These are phyloP conservation scores for Anoplolepis gracilipes DNA, from an alignment of 1,140 invertebrate genomes.

Conservation along the genomic window DNA sequence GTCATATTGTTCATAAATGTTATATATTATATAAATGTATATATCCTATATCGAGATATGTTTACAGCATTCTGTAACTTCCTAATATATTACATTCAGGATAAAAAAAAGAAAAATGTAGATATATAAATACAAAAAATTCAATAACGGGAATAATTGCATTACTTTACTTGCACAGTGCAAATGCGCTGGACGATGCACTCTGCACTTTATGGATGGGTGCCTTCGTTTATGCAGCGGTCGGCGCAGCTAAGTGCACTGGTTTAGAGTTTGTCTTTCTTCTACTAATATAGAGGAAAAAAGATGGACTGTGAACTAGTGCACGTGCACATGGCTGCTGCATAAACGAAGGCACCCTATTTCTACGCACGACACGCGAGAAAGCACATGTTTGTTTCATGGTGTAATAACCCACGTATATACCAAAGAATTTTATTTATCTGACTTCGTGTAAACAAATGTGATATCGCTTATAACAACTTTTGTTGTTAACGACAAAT, in stretches of 20 bases:
- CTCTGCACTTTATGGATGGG: too few species aligned
- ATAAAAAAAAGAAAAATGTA: background rate
- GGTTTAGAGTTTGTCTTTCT: too few species aligned
- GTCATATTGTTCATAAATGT: background rate
- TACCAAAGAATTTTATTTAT: background rate
- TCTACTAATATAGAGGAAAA: too few species aligned
- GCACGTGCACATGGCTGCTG: too few species aligned
- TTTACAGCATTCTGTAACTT: background rate
- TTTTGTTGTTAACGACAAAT: background rate
- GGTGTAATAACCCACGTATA: background rate
- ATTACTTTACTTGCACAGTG: background rate
- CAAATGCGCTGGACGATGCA: background rate
- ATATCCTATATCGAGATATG: background rate
- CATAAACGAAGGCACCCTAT: too few species aligned
- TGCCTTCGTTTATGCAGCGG: too few species aligned
- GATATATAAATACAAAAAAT: background rate
- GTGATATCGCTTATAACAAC: background rate
- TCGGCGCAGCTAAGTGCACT: too few species aligned
- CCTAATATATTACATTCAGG: background rate
- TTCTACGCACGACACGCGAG: background rate
- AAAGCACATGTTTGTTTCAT: background rate
- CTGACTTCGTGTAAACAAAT: background rate
- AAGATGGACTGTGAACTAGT: too few species aligned
- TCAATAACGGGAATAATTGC: background rate
- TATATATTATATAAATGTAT: background rate